Evolutionary conservation across 2,113 vertebrate genomes (phyloP).

Genomic region (Phoenicopterus ruber): DNA sequence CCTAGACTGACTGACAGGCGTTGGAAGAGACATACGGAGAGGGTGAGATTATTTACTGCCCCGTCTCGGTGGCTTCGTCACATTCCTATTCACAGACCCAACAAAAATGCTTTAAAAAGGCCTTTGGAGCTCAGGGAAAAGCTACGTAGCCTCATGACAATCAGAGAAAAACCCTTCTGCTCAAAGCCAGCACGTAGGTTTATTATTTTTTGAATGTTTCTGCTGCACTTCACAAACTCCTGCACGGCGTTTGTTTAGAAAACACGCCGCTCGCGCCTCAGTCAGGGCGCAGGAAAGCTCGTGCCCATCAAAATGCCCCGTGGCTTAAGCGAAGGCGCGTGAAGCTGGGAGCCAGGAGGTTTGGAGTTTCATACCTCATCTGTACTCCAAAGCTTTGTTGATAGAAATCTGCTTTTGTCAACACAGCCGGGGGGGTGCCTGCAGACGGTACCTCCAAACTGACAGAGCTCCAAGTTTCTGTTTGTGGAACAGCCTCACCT

Average conservation of each 20-base stretch:
- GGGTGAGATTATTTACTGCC: neutral
- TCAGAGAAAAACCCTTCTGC: neutral
- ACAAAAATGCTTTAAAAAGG: neutral
- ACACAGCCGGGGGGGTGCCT: neutral
- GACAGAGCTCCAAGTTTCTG: constrained; percentile 51
- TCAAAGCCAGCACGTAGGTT: neutral
- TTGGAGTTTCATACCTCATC: neutral
- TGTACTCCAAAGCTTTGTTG: constrained; percentile 38
- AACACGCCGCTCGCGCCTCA: neutral
- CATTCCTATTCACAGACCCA: neutral
- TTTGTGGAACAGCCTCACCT: constrained; percentile 28
- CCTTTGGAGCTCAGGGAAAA: neutral
- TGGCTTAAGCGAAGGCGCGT: neutral
- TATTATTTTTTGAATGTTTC: neutral
- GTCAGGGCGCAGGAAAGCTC: neutral
- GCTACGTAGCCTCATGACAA: neutral
- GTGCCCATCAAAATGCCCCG: neutral
- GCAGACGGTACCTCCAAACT: neutral
- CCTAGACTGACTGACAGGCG: neutral
- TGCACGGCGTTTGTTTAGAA: neutral
- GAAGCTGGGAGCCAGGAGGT: neutral
- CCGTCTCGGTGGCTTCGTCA: neutral
- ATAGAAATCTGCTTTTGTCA: constrained; percentile 60
- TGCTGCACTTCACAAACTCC: neutral
- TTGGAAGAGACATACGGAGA: neutral